phyloP scores from a whole-genome alignment of 2,113 vertebrate species.

The Dasyprocta punctata region DNA sequence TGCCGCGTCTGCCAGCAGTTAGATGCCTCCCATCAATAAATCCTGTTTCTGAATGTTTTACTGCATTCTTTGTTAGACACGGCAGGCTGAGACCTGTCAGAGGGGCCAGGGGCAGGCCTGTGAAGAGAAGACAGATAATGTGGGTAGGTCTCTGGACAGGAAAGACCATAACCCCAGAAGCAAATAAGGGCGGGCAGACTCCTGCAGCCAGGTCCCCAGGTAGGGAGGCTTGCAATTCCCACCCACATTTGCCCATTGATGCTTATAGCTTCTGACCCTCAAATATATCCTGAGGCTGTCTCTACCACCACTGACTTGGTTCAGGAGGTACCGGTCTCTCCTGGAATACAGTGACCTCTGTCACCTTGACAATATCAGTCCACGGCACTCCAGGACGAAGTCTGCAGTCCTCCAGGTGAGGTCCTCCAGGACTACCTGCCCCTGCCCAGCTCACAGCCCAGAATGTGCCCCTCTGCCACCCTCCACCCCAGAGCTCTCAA shows the following conservation, averaged over 20 bases:
- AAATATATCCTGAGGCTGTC: neutral
- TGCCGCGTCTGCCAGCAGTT: conserved; percentile 77
- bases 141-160: neutral
- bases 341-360: neutral
- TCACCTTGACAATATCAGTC: neutral
- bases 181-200: neutral
- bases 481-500: neutral
- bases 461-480: neutral
- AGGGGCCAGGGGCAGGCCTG: conserved; percentile 40
- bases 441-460: neutral
- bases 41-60: conserved; percentile 76
- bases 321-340: neutral
- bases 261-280: neutral
- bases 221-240: neutral
- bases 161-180: neutral
- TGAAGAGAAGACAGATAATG: conserved; percentile 41
- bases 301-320: neutral
- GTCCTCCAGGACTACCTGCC: neutral
- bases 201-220: neutral
- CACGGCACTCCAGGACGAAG: no score
- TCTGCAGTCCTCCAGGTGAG: neutral
- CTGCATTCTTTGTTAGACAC: conserved; percentile 64
- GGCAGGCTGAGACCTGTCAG: conserved; percentile 73
- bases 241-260: neutral
- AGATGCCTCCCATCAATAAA: conserved; percentile 79